These are phyloP conservation scores for Julus scanicus DNA, from an alignment of 2,888 invertebrate genomes.

Conservation along the genomic window DNA sequence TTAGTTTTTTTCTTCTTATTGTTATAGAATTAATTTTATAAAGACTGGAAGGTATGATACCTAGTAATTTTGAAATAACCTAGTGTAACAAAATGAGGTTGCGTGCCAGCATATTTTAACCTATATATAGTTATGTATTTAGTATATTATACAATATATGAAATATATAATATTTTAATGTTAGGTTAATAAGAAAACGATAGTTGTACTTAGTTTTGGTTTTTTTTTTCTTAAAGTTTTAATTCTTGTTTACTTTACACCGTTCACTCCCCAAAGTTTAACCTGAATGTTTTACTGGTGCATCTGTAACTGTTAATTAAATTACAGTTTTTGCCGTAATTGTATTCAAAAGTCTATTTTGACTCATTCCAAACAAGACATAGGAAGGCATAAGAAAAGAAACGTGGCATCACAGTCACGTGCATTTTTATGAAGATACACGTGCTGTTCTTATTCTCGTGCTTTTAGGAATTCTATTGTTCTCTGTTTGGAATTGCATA, in stretches of 20 bases:
- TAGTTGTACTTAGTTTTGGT: neutral
- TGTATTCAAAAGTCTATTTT: too few relatives aligned
- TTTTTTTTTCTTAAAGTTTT: neutral
- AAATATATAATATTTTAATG: neutral
- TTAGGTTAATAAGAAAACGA: neutral
- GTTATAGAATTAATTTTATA: neutral
- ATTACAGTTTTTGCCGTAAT: neutral
- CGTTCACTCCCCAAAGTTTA: neutral
- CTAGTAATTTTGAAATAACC: neutral
- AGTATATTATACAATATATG: neutral
- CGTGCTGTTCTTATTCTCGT: too few relatives aligned
- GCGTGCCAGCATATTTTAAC: neutral
- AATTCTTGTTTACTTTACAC: neutral
- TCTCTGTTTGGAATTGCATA: too few relatives aligned
- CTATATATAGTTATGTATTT: neutral
- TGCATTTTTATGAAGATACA: too few relatives aligned
- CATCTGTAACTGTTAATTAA: neutral
- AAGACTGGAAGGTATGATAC: neutral
- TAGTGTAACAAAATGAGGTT: slow-evolving; percentile 19
- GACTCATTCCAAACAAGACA: too few relatives aligned
- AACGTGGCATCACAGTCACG: too few relatives aligned
- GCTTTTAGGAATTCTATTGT: too few relatives aligned
- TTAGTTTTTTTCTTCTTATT: neutral
- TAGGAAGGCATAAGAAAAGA: too few relatives aligned
- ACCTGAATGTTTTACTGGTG: neutral